Percentiles rank a stretch among this genome's conserved stretches.
phyloP scores from a whole-genome alignment of 2,113 vertebrate genomes.

The Cryptomyrus ogoouensis region DNA sequence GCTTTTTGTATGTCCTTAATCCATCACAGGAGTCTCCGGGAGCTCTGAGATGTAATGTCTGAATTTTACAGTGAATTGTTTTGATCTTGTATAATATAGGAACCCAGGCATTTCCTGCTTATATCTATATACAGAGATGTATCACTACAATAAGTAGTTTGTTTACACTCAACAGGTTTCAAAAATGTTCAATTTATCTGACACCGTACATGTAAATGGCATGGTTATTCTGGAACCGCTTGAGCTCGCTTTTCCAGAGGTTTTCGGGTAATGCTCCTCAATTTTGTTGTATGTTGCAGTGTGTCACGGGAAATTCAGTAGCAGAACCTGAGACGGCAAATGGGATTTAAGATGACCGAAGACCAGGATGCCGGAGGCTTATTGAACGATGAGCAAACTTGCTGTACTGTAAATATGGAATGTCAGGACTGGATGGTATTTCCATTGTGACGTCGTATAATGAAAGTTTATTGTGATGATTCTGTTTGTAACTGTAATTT shows the following conservation, averaged over 20 bases:
- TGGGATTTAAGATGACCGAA: neutral
- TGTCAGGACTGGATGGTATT: conserved; percentile 15
- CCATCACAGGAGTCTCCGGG: neutral
- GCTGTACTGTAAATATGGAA: conserved; percentile 26
- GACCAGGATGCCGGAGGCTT: conserved; percentile 23
- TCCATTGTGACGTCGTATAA: conserved; percentile 20
- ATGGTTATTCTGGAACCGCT: neutral
- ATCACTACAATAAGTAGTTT: neutral
- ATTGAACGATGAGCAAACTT: neutral
- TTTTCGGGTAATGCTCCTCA: neutral
- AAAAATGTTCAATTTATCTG: neutral
- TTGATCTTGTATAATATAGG: neutral
- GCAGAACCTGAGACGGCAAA: neutral
- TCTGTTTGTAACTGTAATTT: conserved; percentile 31
- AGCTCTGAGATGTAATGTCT: neutral
- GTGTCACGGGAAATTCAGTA: neutral
- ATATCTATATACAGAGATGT: neutral
- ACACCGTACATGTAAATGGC: neutral
- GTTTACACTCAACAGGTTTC: neutral
- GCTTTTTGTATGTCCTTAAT: neutral
- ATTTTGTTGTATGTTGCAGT: neutral
- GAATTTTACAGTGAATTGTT: neutral
- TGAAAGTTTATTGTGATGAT: conserved; percentile 37
- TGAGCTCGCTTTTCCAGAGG: neutral
- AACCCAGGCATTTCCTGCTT: neutral